phyloP scores from a whole-genome alignment of 1,140 invertebrate species.

The Mizuhopecten yessoensis region DNA sequence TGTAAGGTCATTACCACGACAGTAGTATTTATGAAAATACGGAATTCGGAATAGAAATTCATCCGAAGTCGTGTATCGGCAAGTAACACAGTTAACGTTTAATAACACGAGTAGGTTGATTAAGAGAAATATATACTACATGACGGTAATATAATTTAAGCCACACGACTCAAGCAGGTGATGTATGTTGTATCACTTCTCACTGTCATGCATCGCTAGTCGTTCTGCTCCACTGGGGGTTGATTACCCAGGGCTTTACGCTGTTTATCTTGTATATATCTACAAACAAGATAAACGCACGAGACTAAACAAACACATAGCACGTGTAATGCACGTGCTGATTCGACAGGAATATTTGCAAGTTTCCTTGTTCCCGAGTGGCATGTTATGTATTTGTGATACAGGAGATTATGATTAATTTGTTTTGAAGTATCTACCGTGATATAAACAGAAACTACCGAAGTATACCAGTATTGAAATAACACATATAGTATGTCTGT shows the following conservation, averaged over 20 bases:
- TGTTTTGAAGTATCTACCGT: too few species aligned
- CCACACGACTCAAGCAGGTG: too few species aligned
- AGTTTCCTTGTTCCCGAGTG: not conserved
- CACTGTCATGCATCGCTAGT: not conserved
- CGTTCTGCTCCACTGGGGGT: not conserved
- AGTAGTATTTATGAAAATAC: too few species aligned
- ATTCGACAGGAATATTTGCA: not conserved
- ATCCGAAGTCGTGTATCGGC: too few species aligned
- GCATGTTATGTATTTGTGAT: too few species aligned
- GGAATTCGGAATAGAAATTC: too few species aligned
- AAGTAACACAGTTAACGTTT: too few species aligned
- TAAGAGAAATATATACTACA: not conserved
- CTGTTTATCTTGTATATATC: not conserved
- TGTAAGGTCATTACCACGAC: too few species aligned
- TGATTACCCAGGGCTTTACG: not conserved
- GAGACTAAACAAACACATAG: not conserved
- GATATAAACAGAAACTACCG: too few species aligned
- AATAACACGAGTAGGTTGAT: not conserved
- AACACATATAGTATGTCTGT: too few species aligned
- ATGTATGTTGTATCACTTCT: not conserved
- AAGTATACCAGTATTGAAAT: too few species aligned
- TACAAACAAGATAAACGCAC: not conserved
- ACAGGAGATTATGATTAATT: too few species aligned
- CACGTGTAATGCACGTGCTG: not conserved
- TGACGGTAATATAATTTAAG: not conserved